These are phyloP conservation scores for Tridacna gigas DNA, from an alignment of 2,888 invertebrate species.

Conservation along the genomic window DNA sequence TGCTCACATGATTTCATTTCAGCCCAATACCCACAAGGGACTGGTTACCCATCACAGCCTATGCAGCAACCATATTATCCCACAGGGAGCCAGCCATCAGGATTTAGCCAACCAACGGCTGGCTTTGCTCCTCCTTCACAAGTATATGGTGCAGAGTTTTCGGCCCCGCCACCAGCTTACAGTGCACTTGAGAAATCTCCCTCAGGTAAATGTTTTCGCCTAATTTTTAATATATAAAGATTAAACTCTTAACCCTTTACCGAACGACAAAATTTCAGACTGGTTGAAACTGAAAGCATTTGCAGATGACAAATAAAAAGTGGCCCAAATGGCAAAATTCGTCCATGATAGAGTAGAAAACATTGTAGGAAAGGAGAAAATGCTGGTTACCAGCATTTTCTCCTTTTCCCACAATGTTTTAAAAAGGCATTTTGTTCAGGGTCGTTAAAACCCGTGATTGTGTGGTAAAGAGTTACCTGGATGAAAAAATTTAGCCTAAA, in stretches of 20 bases:
- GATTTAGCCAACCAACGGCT: constrained; percentile 15
- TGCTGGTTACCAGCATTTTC: not conserved
- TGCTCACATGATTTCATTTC: not conserved
- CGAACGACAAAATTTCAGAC: no score
- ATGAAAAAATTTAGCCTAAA: not conserved
- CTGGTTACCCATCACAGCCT: constrained; percentile 2
- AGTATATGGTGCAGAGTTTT: not conserved
- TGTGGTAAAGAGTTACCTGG: not conserved
- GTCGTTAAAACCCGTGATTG: not conserved
- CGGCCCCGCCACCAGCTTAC: not conserved
- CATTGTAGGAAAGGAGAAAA: not conserved
- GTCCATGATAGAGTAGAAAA: not conserved
- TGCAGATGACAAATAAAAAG: no score
- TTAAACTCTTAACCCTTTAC: no score
- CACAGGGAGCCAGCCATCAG: not conserved
- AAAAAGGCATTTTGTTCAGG: not conserved
- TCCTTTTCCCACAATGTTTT: constrained; percentile 2
- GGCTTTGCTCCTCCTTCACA: not conserved
- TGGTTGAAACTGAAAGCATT: no score
- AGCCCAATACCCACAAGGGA: constrained; percentile 14
- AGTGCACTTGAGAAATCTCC: not conserved
- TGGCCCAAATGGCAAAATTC: no score
- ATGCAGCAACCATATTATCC: constrained; percentile 12
- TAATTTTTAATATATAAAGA: not conserved
- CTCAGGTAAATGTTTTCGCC: not conserved